phyloP scores from a whole-genome alignment of 2,113 vertebrate species.

The Podarcis raffonei region DNA sequence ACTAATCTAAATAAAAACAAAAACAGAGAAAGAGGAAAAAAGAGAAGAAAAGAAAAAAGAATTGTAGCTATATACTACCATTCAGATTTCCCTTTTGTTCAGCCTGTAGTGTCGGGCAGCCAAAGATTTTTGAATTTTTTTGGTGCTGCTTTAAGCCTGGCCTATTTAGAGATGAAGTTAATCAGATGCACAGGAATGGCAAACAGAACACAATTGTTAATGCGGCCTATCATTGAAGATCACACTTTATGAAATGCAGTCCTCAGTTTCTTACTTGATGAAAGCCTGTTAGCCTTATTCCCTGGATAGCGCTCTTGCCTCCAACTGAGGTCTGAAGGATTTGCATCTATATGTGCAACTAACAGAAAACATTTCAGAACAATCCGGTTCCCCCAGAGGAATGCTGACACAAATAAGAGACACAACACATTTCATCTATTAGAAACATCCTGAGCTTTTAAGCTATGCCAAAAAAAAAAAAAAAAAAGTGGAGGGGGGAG shows the following conservation, averaged over 20 bases:
- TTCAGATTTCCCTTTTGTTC: neutral
- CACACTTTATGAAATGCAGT: slow-evolving; percentile 36
- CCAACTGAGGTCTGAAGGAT: slow-evolving; percentile 46
- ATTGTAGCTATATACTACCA: no score
- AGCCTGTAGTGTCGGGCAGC: slow-evolving; percentile 25
- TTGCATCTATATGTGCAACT: slow-evolving; percentile 34
- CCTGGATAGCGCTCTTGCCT: slow-evolving; percentile 47
- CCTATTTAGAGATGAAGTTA: slow-evolving; percentile 34
- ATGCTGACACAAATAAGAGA: slow-evolving; percentile 60
- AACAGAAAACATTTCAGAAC: slow-evolving; percentile 49
- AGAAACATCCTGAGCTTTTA: slow-evolving; percentile 56
- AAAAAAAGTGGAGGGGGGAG: neutral
- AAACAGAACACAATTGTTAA: slow-evolving; percentile 30
- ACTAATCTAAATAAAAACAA: neutral
- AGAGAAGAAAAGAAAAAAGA: neutral
- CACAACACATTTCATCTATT: slow-evolving; percentile 60
- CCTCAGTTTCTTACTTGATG: slow-evolving; percentile 49
- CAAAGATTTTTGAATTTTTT: neutral
- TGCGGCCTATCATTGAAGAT: slow-evolving; percentile 25
- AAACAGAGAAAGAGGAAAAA: neutral
- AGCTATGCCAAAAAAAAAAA: slow-evolving; percentile 35
- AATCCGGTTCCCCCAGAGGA: slow-evolving; percentile 43
- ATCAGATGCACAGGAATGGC: slow-evolving; percentile 38
- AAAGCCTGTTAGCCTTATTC: slow-evolving; percentile 52
- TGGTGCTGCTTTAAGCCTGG: neutral